phyloP scores from a whole-genome alignment of 2,888 invertebrate species.

The Seira ritae region DNA sequence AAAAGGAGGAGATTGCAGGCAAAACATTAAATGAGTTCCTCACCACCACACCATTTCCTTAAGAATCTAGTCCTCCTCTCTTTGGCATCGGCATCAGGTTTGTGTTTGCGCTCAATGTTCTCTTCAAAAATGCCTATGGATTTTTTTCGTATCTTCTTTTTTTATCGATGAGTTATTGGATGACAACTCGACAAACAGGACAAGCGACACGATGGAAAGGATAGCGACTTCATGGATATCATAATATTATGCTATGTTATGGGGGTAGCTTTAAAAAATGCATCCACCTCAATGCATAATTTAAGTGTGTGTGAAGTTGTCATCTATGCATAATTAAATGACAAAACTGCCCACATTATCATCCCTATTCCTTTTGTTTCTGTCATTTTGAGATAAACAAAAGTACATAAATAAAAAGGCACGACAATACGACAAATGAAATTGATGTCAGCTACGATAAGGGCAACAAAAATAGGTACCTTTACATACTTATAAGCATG shows the following conservation, averaged over 20 bases:
- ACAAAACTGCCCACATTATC: constrained; percentile 15
- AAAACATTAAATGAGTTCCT: constrained; percentile 21
- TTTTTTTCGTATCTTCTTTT: background rate
- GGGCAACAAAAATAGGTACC: background rate
- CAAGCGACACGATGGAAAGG: background rate
- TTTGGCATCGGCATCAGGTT: constrained; percentile 2
- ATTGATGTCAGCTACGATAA: constrained; percentile 16
- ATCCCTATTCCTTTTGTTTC: background rate
- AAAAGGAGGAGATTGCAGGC: background rate
- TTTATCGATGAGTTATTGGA: constrained; percentile 24
- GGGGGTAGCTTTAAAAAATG: constrained; percentile 5
- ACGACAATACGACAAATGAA: constrained; percentile 16
- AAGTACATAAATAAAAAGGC: constrained; percentile 14
- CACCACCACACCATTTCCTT: constrained; percentile 1
- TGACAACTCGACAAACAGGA: constrained; percentile 22
- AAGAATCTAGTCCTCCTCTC: constrained; percentile 6
- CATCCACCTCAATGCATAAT: constrained; percentile 13
- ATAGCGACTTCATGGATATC: constrained; percentile 4
- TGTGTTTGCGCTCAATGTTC: background rate
- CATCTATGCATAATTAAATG: constrained; percentile 18
- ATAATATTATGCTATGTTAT: no score
- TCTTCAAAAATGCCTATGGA: background rate
- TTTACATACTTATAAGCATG: background rate
- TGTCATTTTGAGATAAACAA: constrained; percentile 16
- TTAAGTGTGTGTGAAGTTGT: constrained; percentile 15